Evolutionary conservation across 1,140 invertebrate genomes (phyloP), one percentile per base, ranked within the genome.

Genomic region (Drosophila virilis): DNA sequence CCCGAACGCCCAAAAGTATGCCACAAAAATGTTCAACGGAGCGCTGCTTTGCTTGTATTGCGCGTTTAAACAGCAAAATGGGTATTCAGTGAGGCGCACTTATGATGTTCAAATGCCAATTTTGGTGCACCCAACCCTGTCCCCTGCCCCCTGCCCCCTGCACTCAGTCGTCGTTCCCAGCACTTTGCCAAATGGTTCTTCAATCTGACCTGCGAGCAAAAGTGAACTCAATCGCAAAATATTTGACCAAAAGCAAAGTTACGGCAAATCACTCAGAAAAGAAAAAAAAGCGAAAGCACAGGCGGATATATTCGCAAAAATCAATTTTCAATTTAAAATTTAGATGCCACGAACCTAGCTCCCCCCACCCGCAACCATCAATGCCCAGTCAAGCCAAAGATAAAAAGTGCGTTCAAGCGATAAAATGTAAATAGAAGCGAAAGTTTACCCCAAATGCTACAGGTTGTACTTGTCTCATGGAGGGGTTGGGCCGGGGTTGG

Each of bases 321-420:
- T 88, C 83, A 86, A 88, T 88, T 86, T 86, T 86, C 82, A 82
- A 86, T 88, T 81, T 86, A 82, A 86, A 86, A 88, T 88, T 82
- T 88, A 86, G 83, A 86, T 86, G 76, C 48, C 55, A 52, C 43
- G 32, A n/a, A n/a, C n/a, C n/a, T n/a, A n/a, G n/a, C n/a, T n/a
- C n/a, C 40, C 61, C 22, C 22, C 22, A 1, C 58, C 51, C 17
- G 7, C 38, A 37, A 48, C 38, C 46, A 40, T 42, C 10, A 54
- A 17, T 51, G 13, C 50, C 46, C 46, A 50, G 51, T 65, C 77
- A 65, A 72, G 68, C 74, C 76, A 66, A 76, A 83, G 72, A 88
- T 86, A 81, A 75, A 79, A 86, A 74, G 59, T 86, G 83, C 83
- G 83, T 71, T 86, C 67, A 60, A 70, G 83, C 76, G 68, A 28